These are phyloP conservation scores for Sebastes schlegelii DNA, from an alignment of 2,113 vertebrate genomes.

Conservation along the genomic window DNA sequence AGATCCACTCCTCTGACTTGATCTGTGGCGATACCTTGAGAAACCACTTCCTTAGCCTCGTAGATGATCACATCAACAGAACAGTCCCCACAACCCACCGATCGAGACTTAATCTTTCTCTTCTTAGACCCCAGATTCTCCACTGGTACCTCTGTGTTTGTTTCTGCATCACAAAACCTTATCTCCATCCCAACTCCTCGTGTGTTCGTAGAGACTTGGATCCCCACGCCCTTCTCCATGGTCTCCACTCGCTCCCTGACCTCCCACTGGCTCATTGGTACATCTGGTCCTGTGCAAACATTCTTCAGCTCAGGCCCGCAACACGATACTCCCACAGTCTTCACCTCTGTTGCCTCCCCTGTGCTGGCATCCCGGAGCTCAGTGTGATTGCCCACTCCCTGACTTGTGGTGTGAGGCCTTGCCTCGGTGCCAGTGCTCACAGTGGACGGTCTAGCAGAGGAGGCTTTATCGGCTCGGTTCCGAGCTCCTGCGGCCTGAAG, in stretches of 20 bases:
- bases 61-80: slow-evolving; percentile 81
- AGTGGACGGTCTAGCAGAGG: slow-evolving; percentile 81
- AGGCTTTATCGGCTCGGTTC: slow-evolving; percentile 88
- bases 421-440: slow-evolving; percentile 84
- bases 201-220: slow-evolving; percentile 71
- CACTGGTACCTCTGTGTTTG: slow-evolving; percentile 84
- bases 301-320: slow-evolving; percentile 76
- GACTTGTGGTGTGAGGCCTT: slow-evolving; percentile 80
- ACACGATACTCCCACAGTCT: slow-evolving; percentile 83
- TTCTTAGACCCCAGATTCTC: slow-evolving; percentile 26
- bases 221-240: slow-evolving; percentile 81
- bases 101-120: slow-evolving; percentile 64
- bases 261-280: slow-evolving; percentile 88
- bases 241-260: slow-evolving; percentile 85
- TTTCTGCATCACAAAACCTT: slow-evolving; percentile 79
- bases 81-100: slow-evolving; percentile 89
- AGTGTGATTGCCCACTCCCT: slow-evolving; percentile 86
- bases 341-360: slow-evolving; percentile 78
- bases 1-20: slow-evolving; percentile 77
- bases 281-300: slow-evolving; percentile 82
- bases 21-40: slow-evolving; percentile 85
- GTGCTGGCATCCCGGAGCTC: slow-evolving; percentile 81
- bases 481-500: slow-evolving; percentile 90
- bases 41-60: slow-evolving; percentile 76
- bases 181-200: slow-evolving; percentile 82